Base-by-base conservation (phyloP, 2,888 invertebrate species). In the Cosmopolites sordidus region DNA sequence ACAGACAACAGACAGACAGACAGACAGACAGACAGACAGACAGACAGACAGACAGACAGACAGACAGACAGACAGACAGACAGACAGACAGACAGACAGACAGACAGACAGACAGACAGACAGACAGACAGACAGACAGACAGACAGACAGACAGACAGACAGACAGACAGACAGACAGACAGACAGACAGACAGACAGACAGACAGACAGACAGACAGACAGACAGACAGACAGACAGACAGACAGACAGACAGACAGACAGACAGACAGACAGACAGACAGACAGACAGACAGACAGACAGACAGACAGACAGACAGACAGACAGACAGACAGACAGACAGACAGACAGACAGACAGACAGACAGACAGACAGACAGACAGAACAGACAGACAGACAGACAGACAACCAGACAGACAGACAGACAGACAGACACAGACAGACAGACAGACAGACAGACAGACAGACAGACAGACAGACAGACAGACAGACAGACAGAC, bases 191-290 rank as follows among this genome's bases (percentile, higher is more conserved):
- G 46, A 46, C 46, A 46, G 46, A 46, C 46, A 46, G 46, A 46
- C 46, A 37, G 48, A n/a, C n/a, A n/a, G 9, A 38, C 38, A 38
- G 38, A 38, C 38, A 38, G 38, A 38, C 38, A 38, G 38, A 38
- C 38, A 38, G 38, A 27, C n/a, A n/a, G n/a, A 46, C 46, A 46
- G 46, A 46, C 37, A 46, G 46, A 46, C 46, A 37, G 46, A 48
- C 48, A 48, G 48, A 41, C 48, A 48, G 48, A 48, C 48, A 41
- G 48, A 41, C 48, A 48, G 48, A 48, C 48, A 48, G 48, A 41
- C 48, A 41, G 48, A 48, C 48, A 48, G 48, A 41, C 48, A 48
- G 48, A 48, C 48, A 41, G n/a, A 41, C 48, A 48, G 48, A 46
- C 46, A 46, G 46, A 46, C 46, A 46, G 46, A 46, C 46, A 37